A percentile compares a stretch with the other conserved stretches of the same genome.
Evolutionary conservation across 2,113 vertebrate species (phyloP).

Genomic region (Pantherophis guttatus): DNA sequence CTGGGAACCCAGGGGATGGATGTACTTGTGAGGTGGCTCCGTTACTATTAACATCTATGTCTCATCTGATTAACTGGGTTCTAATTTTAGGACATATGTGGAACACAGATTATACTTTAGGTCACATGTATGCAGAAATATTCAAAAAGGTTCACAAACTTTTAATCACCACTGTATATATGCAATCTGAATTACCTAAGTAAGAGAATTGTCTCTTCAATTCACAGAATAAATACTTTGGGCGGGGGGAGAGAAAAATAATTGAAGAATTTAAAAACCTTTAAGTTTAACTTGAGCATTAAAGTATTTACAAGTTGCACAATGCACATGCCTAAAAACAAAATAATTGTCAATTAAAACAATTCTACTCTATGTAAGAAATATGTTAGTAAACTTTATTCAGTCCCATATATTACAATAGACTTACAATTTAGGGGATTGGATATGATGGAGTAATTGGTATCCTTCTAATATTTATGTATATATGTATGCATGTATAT

Average conservation of each 20-base stretch:
- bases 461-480: background rate
- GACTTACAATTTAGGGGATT: background rate
- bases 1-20: background rate
- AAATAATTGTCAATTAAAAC: background rate
- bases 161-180: background rate
- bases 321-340: background rate
- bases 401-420: background rate
- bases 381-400: background rate
- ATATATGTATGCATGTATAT: background rate
- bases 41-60: background rate
- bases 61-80: background rate
- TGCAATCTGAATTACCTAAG: background rate
- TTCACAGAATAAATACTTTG: background rate
- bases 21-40: background rate
- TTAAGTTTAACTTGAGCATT: background rate
- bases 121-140: background rate
- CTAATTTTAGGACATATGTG: background rate
- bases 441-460: background rate
- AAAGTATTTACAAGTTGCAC: background rate
- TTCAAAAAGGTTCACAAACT: background rate
- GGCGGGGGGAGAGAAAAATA: background rate
- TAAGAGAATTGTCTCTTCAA: background rate
- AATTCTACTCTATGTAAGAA: background rate
- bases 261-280: background rate
- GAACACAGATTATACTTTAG: background rate